phyloP scores from a whole-genome alignment of 1,140 invertebrate genomes.

The Potamilus streckersoni region DNA sequence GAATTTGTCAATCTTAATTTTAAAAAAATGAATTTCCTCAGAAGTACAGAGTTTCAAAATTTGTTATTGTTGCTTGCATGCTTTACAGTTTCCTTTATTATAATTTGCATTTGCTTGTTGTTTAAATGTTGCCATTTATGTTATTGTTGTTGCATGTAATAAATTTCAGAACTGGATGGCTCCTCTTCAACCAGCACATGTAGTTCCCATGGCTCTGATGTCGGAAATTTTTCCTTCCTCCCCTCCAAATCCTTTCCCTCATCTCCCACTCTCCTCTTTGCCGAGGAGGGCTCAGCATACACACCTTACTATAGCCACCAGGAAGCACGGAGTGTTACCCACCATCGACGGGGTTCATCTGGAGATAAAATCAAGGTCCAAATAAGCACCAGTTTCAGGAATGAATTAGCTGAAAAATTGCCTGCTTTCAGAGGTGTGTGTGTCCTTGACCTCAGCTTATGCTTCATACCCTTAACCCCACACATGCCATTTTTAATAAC shows the following conservation, averaged over 20 bases:
- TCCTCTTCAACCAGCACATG: slow-evolving; percentile 30
- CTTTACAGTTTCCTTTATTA: too few species aligned
- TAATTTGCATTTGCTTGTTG: too few species aligned
- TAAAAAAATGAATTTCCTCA: too few species aligned
- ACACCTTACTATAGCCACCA: background rate
- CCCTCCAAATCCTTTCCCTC: slow-evolving; percentile 49
- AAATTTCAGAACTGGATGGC: slow-evolving; percentile 40
- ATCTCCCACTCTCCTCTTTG: slow-evolving; percentile 46
- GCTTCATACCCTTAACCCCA: too few species aligned
- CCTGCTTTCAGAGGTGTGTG: slow-evolving; percentile 47
- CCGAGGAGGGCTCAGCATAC: too few species aligned
- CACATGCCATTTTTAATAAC: too few species aligned
- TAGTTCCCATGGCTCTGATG: slow-evolving; percentile 11
- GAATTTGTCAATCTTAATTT: too few species aligned
- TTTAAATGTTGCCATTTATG: too few species aligned
- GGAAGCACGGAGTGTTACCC: slow-evolving; percentile 30
- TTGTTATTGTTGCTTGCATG: too few species aligned
- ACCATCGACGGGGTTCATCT: slow-evolving; percentile 59
- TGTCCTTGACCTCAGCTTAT: background rate
- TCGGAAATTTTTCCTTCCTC: slow-evolving; percentile 11
- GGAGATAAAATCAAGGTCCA: slow-evolving; percentile 62
- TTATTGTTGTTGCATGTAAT: too few species aligned
- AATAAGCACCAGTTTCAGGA: slow-evolving; percentile 59
- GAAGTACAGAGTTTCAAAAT: too few species aligned
- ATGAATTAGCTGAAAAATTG: slow-evolving; percentile 48